Evolutionary conservation across 1,140 invertebrate species (phyloP).

Genomic region (Drosophila tropicalis): DNA sequence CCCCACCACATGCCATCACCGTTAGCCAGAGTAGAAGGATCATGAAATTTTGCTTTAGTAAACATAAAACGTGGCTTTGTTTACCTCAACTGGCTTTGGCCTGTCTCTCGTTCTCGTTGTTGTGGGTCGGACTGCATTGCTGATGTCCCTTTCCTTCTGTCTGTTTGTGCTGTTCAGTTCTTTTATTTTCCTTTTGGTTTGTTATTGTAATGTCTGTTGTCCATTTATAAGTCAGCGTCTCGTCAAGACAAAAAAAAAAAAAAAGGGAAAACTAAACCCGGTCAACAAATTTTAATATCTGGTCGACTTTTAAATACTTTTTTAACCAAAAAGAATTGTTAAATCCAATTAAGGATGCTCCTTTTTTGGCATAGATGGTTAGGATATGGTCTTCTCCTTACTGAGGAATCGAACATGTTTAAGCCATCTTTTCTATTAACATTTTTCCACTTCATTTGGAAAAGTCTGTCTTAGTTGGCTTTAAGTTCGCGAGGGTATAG

Average conservation of each 20-base stretch:
- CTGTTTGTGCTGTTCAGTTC: neutral
- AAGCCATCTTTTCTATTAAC: too few species aligned
- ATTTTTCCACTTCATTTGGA: too few species aligned
- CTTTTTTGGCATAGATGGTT: too few species aligned
- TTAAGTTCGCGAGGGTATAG: neutral
- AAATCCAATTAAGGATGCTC: too few species aligned
- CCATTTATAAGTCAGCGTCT: neutral
- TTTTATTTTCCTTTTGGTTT: too few species aligned
- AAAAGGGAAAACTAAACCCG: neutral
- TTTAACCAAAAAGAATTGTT: too few species aligned
- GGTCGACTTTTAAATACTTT: neutral
- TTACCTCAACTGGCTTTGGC: conserved; percentile 5
- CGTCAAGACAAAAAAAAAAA: neutral
- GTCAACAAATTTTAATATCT: neutral
- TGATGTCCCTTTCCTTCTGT: neutral
- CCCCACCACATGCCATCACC: neutral
- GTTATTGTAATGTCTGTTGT: neutral
- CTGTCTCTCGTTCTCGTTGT: neutral
- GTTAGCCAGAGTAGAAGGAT: neutral
- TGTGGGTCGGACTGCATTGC: neutral
- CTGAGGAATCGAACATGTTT: too few species aligned
- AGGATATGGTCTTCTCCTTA: too few species aligned
- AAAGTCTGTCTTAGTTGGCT: too few species aligned
- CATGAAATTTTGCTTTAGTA: conserved; percentile 10
- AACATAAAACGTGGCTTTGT: conserved; percentile 12